phyloP scores from a whole-genome alignment of 2,888 invertebrate genomes.

The Hypsopygia costalis region DNA sequence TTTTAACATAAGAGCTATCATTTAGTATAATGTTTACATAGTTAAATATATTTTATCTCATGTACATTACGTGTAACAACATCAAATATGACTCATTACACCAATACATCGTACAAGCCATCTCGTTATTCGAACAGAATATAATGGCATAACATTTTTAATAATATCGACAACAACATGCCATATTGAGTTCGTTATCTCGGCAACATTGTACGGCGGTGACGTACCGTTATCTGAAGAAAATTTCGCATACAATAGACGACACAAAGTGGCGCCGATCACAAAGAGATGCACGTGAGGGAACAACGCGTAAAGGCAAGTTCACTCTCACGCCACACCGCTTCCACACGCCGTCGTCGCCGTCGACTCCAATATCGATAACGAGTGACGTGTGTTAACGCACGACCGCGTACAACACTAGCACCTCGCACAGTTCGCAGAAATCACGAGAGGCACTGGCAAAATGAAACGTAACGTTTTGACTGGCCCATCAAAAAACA shows the following conservation, averaged over 20 bases:
- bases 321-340: background rate
- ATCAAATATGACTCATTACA: no score
- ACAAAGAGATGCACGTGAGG: slow-evolving; percentile 23
- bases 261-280: slow-evolving; percentile 21
- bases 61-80: no score
- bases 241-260: slow-evolving; percentile 24
- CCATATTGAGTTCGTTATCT: slow-evolving; percentile 16
- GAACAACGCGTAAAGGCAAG: slow-evolving; percentile 8
- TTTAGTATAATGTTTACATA: no score
- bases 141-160: no score
- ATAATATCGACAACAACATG: no score
- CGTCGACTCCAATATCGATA: slow-evolving; percentile 19
- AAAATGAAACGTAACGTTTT: slow-evolving; percentile 18
- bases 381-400: slow-evolving; percentile 23
- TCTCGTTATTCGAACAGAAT: no score
- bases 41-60: no score
- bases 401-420: slow-evolving; percentile 4
- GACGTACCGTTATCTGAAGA: slow-evolving; percentile 25
- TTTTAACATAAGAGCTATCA: no score
- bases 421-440: background rate
- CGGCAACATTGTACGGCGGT: slow-evolving; percentile 17
- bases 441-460: background rate
- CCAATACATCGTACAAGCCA: no score
- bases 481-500: slow-evolving; percentile 38
- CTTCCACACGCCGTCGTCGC: no score